Conservation (phyloP, 1,140 invertebrate genomes). For the Drosophila sucinea region DNA sequence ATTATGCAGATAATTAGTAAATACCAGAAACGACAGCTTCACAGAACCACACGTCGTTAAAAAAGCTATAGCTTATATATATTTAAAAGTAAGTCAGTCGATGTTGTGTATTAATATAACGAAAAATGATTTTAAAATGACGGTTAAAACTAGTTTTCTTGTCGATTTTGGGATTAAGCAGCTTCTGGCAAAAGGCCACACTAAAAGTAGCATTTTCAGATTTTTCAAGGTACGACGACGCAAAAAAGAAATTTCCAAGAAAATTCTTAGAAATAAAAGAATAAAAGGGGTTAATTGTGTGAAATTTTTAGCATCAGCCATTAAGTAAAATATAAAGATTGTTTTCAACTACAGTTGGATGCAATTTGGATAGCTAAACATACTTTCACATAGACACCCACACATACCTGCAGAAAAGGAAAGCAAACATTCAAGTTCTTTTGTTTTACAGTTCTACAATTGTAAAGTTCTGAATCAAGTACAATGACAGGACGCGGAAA, state of each 20-base stretch:
- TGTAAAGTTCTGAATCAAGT: slow-evolving; percentile 20
- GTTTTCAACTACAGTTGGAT: too few species aligned
- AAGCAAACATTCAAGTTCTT: neutral
- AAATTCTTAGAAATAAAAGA: neutral
- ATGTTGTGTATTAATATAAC: too few species aligned
- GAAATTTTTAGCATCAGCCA: slow-evolving; percentile 27
- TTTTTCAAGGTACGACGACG: slow-evolving; percentile 2
- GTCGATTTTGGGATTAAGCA: too few species aligned
- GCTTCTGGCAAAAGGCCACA: neutral
- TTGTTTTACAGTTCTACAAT: slow-evolving; percentile 22
- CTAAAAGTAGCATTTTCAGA: neutral
- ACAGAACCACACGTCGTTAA: neutral
- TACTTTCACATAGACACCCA: too few species aligned
- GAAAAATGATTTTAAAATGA: too few species aligned
- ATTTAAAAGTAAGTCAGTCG: too few species aligned
- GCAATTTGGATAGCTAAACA: too few species aligned
- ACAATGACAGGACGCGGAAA: slow-evolving; percentile 87
- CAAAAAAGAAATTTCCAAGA: neutral
- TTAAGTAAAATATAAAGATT: too few species aligned
- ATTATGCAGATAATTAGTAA: slow-evolving; percentile 51
- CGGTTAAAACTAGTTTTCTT: too few species aligned
- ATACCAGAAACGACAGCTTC: slow-evolving; percentile 42
- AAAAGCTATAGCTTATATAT: neutral
- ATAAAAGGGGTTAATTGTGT: neutral
- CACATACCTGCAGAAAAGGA: too few species aligned